phyloP scores from a whole-genome alignment of 2,888 invertebrate species.

The Cristatella mucedo region DNA sequence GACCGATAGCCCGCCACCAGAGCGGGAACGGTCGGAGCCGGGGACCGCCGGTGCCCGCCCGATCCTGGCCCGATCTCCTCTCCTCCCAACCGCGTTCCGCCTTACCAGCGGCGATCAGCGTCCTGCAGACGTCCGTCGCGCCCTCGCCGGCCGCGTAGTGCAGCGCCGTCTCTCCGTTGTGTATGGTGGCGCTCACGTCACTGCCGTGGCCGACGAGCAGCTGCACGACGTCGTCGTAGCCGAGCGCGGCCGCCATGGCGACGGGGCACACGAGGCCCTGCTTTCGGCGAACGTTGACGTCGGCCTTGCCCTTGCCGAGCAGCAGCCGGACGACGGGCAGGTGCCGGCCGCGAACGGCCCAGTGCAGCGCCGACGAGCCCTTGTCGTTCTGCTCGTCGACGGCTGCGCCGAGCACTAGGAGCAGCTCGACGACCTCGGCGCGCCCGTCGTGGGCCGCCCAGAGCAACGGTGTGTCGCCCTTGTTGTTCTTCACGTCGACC shows the following conservation, averaged over 20 bases:
- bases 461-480: slow-evolving; percentile 30
- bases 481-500: slow-evolving; percentile 22
- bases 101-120: too few relatives aligned
- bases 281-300: slow-evolving; percentile 23
- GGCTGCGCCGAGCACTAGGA: slow-evolving; percentile 19
- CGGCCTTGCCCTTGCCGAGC: slow-evolving; percentile 20
- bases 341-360: slow-evolving; percentile 33
- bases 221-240: slow-evolving; percentile 20
- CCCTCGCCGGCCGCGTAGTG: slow-evolving; percentile 19
- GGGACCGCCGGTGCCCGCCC: too few relatives aligned
- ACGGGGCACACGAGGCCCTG: slow-evolving; percentile 30
- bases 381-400: slow-evolving; percentile 27
- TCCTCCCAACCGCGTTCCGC: too few relatives aligned
- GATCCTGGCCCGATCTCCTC: too few relatives aligned
- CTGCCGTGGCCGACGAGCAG: slow-evolving; percentile 20
- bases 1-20: too few relatives aligned
- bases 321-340: slow-evolving; percentile 20
- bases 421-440: slow-evolving; percentile 16
- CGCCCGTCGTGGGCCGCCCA: slow-evolving; percentile 33
- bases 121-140: slow-evolving; percentile 16
- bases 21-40: too few relatives aligned
- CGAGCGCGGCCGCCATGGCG: slow-evolving; percentile 29
- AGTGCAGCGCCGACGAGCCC: slow-evolving; percentile 32
- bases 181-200: slow-evolving; percentile 22
- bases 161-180: slow-evolving; percentile 28